Conservation (phyloP, 2,888 invertebrate species). For the Petrophora chlorosata region DNA sequence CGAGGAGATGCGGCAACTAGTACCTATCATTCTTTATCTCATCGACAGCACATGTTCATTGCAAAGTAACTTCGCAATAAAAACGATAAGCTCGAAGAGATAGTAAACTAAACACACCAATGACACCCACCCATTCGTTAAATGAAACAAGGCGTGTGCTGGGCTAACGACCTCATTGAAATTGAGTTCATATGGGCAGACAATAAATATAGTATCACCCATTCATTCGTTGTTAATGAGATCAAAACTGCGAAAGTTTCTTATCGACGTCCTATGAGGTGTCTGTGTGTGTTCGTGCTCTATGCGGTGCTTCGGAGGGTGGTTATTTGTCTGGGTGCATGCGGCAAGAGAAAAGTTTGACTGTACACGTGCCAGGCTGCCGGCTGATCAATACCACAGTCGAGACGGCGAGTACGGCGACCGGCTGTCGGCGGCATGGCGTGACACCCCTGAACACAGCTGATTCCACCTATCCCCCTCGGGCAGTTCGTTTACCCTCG, state of each 20-base stretch:
- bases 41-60: not conserved
- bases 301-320: not conserved
- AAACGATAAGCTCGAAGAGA: not conserved
- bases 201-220: slow-evolving; percentile 18
- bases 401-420: slow-evolving; percentile 82
- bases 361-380: slow-evolving; percentile 75
- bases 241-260: slow-evolving; percentile 36
- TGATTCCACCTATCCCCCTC: slow-evolving; percentile 71
- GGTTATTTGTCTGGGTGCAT: slow-evolving; percentile 28
- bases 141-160: slow-evolving; percentile 32
- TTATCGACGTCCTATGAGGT: not conserved
- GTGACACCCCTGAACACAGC: slow-evolving; percentile 79
- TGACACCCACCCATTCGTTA: slow-evolving; percentile 19
- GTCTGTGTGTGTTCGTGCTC: not conserved
- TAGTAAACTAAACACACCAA: slow-evolving; percentile 6
- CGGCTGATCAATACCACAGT: slow-evolving; percentile 77
- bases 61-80: slow-evolving; percentile 8
- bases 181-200: slow-evolving; percentile 24
- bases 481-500: slow-evolving; percentile 71
- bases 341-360: slow-evolving; percentile 43
- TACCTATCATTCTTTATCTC: not conserved
- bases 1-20: too few species aligned
- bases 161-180: slow-evolving; percentile 34
- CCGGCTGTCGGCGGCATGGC: slow-evolving; percentile 67
- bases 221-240: slow-evolving; percentile 31